Percentiles rank a stretch among this genome's conserved stretches.
phyloP scores from a whole-genome alignment of 1,140 invertebrate species.

The Orchesella cincta region DNA sequence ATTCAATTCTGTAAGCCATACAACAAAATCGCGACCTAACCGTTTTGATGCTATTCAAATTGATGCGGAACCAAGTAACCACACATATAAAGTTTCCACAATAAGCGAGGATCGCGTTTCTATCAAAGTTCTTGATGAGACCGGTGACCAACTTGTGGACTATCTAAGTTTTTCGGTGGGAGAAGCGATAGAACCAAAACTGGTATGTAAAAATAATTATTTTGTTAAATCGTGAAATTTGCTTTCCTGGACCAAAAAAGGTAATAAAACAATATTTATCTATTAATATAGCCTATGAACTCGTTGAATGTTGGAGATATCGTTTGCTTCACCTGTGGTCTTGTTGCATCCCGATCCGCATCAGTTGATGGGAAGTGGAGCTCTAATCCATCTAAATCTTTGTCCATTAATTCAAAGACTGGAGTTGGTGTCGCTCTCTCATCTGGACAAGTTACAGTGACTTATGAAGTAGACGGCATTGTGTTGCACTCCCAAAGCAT shows the following conservation, averaged over 20 bases:
- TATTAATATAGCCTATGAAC: slow-evolving; percentile 15
- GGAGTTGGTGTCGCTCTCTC: slow-evolving; percentile 40
- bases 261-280: slow-evolving; percentile 2
- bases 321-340: slow-evolving; percentile 44
- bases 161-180: slow-evolving; percentile 32
- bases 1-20: slow-evolving; percentile 57
- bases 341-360: slow-evolving; percentile 27
- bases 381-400: slow-evolving; percentile 14
- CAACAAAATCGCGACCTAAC: slow-evolving; percentile 56
- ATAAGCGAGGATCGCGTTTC: slow-evolving; percentile 33
- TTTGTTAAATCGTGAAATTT: slow-evolving; percentile 6
- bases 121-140: slow-evolving; percentile 36
- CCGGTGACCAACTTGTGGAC: slow-evolving; percentile 5
- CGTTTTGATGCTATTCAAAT: slow-evolving; percentile 58
- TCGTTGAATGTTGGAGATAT: slow-evolving; percentile 43
- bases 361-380: slow-evolving; percentile 34
- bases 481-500: slow-evolving; percentile 7
- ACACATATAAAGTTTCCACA: slow-evolving; percentile 51
- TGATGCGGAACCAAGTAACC: slow-evolving; percentile 55
- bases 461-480: slow-evolving; percentile 33
- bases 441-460: slow-evolving; percentile 38
- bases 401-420: slow-evolving; percentile 32
- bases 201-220: slow-evolving; percentile 25
- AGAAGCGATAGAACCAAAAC: slow-evolving; percentile 39
- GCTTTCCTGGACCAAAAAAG: neutral